phyloP scores from a whole-genome alignment of 2,888 invertebrate genomes.

The Agelastica alni region DNA sequence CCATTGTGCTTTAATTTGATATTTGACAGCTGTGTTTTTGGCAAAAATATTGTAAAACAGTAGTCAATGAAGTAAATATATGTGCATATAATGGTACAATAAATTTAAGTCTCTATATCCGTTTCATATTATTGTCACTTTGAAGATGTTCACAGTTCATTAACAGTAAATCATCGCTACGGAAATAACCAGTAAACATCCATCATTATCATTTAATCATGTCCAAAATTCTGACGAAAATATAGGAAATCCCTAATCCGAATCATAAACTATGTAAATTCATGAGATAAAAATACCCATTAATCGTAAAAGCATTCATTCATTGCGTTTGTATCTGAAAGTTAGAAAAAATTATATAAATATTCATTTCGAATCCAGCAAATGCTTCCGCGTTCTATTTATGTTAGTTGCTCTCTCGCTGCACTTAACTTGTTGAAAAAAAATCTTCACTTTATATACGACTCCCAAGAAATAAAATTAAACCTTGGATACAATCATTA shows the following conservation, averaged over 20 bases:
- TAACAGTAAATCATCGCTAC: background rate
- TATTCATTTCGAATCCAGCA: conserved; percentile 27
- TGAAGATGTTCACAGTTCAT: background rate
- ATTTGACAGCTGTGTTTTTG: no score
- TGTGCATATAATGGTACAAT: no score
- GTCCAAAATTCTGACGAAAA: conserved; percentile 7
- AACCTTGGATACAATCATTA: conserved; percentile 16
- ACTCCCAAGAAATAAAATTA: conserved; percentile 16
- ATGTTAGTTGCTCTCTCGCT: conserved; percentile 8
- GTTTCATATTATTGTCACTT: background rate
- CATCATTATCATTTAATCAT: conserved; percentile 7
- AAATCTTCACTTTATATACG: conserved; percentile 12
- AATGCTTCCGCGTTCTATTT: conserved; percentile 29
- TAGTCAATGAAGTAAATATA: no score
- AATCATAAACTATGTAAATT: conserved; percentile 18
- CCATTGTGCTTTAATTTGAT: no score
- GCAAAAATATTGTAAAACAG: no score
- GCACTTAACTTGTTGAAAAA: conserved; percentile 16
- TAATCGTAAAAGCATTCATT: conserved; percentile 28
- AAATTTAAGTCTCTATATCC: no score
- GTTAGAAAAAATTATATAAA: conserved; percentile 27
- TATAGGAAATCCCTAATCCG: conserved; percentile 7
- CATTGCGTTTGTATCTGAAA: conserved; percentile 26
- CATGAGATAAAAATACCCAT: conserved; percentile 24
- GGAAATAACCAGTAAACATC: conserved; percentile 6